Base-by-base conservation (phyloP, 1,140 invertebrate genomes). In the Drosophila nigromelanica region DNA sequence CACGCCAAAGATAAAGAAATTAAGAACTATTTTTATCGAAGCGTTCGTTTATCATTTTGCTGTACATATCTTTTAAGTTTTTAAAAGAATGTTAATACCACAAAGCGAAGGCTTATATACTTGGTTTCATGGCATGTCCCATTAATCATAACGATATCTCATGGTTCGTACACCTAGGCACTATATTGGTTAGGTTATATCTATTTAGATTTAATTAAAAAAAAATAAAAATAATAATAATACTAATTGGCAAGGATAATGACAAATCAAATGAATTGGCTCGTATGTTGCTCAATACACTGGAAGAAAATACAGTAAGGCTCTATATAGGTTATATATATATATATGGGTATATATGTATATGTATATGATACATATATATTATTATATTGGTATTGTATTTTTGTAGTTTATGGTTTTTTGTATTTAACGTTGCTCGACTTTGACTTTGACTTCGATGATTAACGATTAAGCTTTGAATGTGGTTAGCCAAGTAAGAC, bases 401-500 rank as follows among this genome's bases (percentile, higher is more conserved):
- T 82, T 79, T 75, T 79, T 83, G 51, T 76, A 67, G 60, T 73
- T 64, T 76, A 40, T 61, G 63, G 45, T 76, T 76, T 80, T 76
- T 80, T 81, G 59, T 69, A 71, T 68, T 76, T 39, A 72, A 71
- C 15, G 40, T 62, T 48, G 59, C 50, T 51, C 56, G 48, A 67
- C 54, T 81, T 69, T 76, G 43, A 80, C 62, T 79, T 71, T 58
- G 56, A 63, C 39, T 55, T 64, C 59, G 42, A 59, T 74, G 21
- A 61, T 73, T 73, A 58, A 83, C 66, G 72, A 79, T 85, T 85
- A 68, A 79, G 83, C 82, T 87, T 87, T 87, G 82, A 87, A 79
- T 87, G 82, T 86, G 78, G 83, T 89, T 86, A 82, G 83, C 35
- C 51, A 78, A 76, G 78, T 82, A 86, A 89, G 78, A 70, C 63